Evolutionary conservation across 2,888 invertebrate species (phyloP), one percentile per base, ranked within the genome.

Genomic region (Dexiosoma caninum): DNA sequence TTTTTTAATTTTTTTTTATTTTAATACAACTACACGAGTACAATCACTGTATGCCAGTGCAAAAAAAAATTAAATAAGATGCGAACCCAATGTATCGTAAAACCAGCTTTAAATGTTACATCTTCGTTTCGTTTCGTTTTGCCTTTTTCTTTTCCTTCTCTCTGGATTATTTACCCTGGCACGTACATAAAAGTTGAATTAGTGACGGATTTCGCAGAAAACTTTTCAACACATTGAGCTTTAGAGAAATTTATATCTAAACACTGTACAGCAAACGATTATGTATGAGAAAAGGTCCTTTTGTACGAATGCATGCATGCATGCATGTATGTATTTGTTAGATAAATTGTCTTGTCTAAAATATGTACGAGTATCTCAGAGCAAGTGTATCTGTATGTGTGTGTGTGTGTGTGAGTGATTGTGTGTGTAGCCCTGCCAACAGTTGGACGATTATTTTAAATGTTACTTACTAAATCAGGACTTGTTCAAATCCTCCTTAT

Each of bases 161-260:
- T 32, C 23, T 1, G n/a, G 53, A 44, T 70, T 42, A 16, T 32
- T 55, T 71, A 71, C 57, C 59, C 42, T 51, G 53, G 77, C 83
- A 83, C 83, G 83, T 83, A 79, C 64, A 66, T 40, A 78, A 71
- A 79, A 81, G 82, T 83, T 83, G 83, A 83, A 83, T 82, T 83
- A 82, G 83, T 83, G 81, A 83, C 81, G 83, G 82, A 83, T 83
- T 83, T 83, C 55, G 70, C 16, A 53, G 53, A 23, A 60, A 76
- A 80, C 66, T 80, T 80, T 80, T 80, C 70, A 80, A 71, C 75
- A 80, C 80, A 66, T 67, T 71, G 71, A 76, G 80, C 71, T 80
- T 75, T 66, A 59, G 14, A 55, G 35, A 64, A 70, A 64, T 79
- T 19, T 37, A 23, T 57, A 5, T 64, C 51, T 35, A 16, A 40